Evolutionary conservation across 1,140 invertebrate genomes (phyloP), one percentile per base, ranked within the genome.

Genomic region (Cataglyphis hispanica): DNA sequence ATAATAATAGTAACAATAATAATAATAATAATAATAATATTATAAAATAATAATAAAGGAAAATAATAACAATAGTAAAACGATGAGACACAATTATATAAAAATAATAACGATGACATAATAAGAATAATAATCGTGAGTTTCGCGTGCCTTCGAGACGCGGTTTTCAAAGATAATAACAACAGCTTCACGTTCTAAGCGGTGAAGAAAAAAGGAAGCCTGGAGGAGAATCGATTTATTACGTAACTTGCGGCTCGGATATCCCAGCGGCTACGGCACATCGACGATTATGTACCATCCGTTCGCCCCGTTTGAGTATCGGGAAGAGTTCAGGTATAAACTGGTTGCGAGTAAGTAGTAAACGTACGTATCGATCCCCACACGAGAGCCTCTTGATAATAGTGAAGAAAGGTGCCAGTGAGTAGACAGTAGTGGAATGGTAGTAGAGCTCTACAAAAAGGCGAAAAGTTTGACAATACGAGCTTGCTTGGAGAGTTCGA

Each of bases 331-430:
- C 74, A 85, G 74, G 86, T 86, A 86, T 56, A 85, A 86, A 69
- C 84, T 80, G 50, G 87, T 83, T 67, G 69, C 74, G n/a, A 70
- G 63, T 76, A 75, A 85, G 56, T 86, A 69, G 75, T 85, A 72
- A 80, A 86, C 84, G 67, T 74, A 87, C 58, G 87, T 87, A 89
- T 87, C 81, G 83, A 86, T 86, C 84, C 83, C 75, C 83, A 88
- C 83, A 84, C 76, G 87, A 89, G 87, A 89, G 84, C 87, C 84
- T 84, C 76, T 88, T 89, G 85, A 91, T 91, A 91, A 91, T 91
- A 91, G 90, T 90, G 90, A 91, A 91, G 90, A 91, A 91, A 91
- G 86, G 90, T 91, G 90, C 90, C 90, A 89, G 88, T 91, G 88
- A 91, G 90, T 91, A 88, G 81, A 90, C 86, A 87, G 67, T 90